A percentile compares a stretch with the other conserved stretches of the same genome.
Conservation (phyloP, 2,797 vertebrate genomes). For the Tachyglossus aculeatus region DNA sequence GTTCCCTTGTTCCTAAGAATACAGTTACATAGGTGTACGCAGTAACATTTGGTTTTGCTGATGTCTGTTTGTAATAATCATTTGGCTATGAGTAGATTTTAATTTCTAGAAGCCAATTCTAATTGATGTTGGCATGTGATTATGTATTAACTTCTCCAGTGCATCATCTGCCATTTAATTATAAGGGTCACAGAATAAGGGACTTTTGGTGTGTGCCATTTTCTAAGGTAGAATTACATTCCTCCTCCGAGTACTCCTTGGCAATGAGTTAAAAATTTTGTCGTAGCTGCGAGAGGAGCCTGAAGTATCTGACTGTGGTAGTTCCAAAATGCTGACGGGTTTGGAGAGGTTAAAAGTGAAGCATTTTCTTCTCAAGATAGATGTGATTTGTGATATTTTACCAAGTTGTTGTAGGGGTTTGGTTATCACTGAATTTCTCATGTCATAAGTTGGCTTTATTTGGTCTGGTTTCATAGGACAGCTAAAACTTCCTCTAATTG, state of each 20-base stretch:
- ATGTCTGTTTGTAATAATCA: conserved; percentile 5
- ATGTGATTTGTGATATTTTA: neutral
- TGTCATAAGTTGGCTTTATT: neutral
- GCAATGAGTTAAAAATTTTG: neutral
- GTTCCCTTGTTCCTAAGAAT: neutral
- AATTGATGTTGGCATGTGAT: neutral
- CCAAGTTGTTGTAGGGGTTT: neutral
- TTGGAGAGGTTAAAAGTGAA: neutral
- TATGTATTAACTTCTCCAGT: neutral
- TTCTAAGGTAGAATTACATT: conserved; percentile 8
- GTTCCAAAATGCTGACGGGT: neutral
- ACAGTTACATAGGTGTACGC: neutral
- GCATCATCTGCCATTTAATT: conserved; percentile 8
- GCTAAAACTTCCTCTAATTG: neutral
- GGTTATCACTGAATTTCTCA: neutral
- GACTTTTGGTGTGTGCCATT: neutral
- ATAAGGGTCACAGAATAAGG: neutral
- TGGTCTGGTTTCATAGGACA: neutral
- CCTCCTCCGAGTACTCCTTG: conserved; percentile 1
- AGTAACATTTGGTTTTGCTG: conserved; percentile 3
- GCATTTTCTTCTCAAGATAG: neutral
- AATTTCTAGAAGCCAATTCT: neutral
- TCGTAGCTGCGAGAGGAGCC: neutral
- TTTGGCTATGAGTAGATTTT: neutral
- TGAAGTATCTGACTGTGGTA: neutral